Base-by-base conservation (phyloP, 2,113 vertebrate species). In the Cochlearius cochlearius region DNA sequence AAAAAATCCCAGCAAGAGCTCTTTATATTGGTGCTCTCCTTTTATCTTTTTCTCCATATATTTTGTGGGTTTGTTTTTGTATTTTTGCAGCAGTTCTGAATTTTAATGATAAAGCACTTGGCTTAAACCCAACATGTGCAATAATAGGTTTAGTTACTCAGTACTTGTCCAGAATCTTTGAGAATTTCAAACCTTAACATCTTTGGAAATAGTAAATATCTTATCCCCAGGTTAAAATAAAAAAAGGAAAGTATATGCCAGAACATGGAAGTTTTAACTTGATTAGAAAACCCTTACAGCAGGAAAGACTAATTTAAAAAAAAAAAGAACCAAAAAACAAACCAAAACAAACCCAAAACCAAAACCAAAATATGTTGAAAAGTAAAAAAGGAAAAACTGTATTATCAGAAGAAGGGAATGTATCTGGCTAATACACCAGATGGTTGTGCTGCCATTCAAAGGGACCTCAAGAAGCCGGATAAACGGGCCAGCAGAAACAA, bases 31-130 rank as follows among this genome's bases (percentile, higher is more conserved):
- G 30, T 66, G 19, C 59, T 86, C 12, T 63, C 36, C 11, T 90
- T 96, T 95, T 88, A 88, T 94, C 58, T 84, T 68, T 84, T 90
- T 78, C 68, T 92, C 68, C 29, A 13, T 82, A 50, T 81, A 89
- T 88, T 94, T 97, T 73, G 17, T 79, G 53, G 6, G n/a, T 80
- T 87, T 96, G 75, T 71, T 93, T 97, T 63, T 88, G 45, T 92
- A 53, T 91, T 86, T 73, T 38, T 90, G 60, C 52, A 81, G 45
- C 23, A 36, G 75, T 84, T 93, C 92, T 94, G 96, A 97, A 96
- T 97, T 91, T 83, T 77, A 93, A 96, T 94, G 93, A 97, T 94
- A 96, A 95, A 96, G 27, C 5, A 78, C 39, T 95, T 97, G 92
- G 87, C 69, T 82, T 18, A 8, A 92, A 77, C 23, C 29, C 68